Percentiles rank a stretch among this genome's conserved stretches.
These are phyloP conservation scores for Dilophus febrilis DNA, from an alignment of 2,888 invertebrate genomes.

Conservation along the genomic window DNA sequence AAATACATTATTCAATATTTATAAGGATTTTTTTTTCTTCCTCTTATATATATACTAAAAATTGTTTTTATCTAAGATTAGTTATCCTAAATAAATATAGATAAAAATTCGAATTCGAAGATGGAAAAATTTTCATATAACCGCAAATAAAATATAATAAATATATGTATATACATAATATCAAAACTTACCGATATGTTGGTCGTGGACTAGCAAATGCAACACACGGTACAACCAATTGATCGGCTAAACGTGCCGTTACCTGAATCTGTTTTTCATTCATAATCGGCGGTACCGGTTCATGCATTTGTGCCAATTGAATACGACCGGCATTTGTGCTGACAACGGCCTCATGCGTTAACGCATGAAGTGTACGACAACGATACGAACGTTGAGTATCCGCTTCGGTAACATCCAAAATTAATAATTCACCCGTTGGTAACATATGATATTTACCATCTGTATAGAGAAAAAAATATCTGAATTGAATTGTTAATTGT, in stretches of 20 bases:
- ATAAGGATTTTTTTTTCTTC: too few relatives aligned
- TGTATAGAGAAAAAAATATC: constrained; percentile 14
- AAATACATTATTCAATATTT: too few relatives aligned
- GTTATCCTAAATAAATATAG: too few relatives aligned
- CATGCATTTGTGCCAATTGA: constrained; percentile 38
- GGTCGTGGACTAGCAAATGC: constrained; percentile 43
- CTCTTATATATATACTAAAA: too few relatives aligned
- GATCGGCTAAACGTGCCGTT: constrained; percentile 34
- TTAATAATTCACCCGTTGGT: constrained; percentile 39
- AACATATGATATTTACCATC: constrained; percentile 42
- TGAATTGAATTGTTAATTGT: not conserved
- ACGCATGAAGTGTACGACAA: constrained; percentile 40
- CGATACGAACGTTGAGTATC: constrained; percentile 39
- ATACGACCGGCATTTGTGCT: constrained; percentile 40
- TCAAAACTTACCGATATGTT: constrained; percentile 37
- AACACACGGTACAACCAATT: constrained; percentile 41
- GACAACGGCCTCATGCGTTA: constrained; percentile 40
- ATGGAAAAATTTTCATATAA: too few relatives aligned
- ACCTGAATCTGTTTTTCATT: constrained; percentile 35
- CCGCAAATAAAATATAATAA: too few relatives aligned
- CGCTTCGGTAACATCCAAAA: constrained; percentile 37
- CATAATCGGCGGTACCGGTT: constrained; percentile 38
- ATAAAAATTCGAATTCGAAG: too few relatives aligned
- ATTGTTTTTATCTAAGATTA: too few relatives aligned
- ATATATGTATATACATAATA: too few relatives aligned